Conservation (phyloP, 2,888 invertebrate species). For the Aelia acuminata region DNA sequence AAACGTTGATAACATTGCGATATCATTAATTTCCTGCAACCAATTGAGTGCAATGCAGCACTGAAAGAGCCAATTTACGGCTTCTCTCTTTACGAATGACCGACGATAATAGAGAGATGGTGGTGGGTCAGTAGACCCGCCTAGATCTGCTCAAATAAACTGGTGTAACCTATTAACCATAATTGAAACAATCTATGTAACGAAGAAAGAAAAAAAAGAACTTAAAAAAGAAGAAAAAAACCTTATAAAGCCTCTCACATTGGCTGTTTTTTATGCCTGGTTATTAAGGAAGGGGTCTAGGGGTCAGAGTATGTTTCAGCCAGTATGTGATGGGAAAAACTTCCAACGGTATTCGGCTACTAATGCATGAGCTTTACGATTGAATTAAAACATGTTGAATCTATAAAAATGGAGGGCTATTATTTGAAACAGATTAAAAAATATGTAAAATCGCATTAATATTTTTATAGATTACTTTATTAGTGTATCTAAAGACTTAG, state of each 20-base stretch:
- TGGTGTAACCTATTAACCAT: constrained; percentile 40
- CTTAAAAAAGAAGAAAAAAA: background rate
- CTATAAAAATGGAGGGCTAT: too few species aligned
- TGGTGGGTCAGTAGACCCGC: constrained; percentile 29
- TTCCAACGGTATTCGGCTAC: background rate
- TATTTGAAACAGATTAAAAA: too few species aligned
- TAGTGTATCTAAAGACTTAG: too few species aligned
- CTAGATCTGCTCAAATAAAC: constrained; percentile 19
- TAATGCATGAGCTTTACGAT: background rate
- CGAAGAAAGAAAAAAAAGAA: background rate
- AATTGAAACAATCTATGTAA: constrained; percentile 48
- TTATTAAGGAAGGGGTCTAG: background rate
- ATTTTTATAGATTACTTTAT: too few species aligned
- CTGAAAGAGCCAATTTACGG: background rate
- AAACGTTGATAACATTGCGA: background rate
- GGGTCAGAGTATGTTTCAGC: constrained; percentile 10
- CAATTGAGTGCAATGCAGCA: background rate
- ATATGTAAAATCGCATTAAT: too few species aligned
- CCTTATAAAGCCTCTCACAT: constrained; percentile 41
- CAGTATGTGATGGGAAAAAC: background rate
- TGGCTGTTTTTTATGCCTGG: constrained; percentile 18
- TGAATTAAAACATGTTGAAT: background rate
- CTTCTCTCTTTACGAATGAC: background rate
- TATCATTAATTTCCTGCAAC: background rate
- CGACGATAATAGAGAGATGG: background rate